Evolutionary conservation across 2,888 invertebrate genomes (phyloP), one percentile per base, ranked within the genome.

Genomic region (Rapana venosa): DNA sequence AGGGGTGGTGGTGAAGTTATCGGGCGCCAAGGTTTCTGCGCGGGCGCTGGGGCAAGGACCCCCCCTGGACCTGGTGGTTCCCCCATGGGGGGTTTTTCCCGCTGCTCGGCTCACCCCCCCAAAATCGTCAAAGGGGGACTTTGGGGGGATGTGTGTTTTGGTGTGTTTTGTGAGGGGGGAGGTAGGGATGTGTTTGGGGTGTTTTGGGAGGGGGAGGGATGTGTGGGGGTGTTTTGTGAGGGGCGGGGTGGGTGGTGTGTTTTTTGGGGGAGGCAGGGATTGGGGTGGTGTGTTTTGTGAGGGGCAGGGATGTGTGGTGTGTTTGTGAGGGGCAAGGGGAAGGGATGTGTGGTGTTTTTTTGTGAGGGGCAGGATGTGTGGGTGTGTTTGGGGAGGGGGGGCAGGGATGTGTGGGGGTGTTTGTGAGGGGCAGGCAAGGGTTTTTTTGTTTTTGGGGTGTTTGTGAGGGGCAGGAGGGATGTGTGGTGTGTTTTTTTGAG

Each of bases 51-150:
- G 97, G 97, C 87, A 97, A 97, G 13, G 94, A 95, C 90, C 90
- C 90, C n/a, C 90, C 5, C 92, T 95, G 22, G 97, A 97, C 0
- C 95, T 85, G 47, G 96, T n/a, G n/a, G n/a, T n/a, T n/a, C 97
- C 87, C 97, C 97, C 11, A 96, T 97, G 61, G 98, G 98, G 98
- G 94, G 97, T 98, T 32, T 97, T 97, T 92, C 95, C 95, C 98
- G n/a, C 96, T 98, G 87, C 96, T 97, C 87, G 97, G 0, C 95
- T 98, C 6, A 97, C 91, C 98, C 97, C 96, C 97, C 97, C 15
- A 97, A 97, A 94, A 97, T 98, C 93, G 97, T 97, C 84, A 94
- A 94, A 94, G 96, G 96, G 90, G 85, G n/a, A 0, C 6, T 11
- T 35, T 11, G 32, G 8, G 32, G 1, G 74, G n/a, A 4, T 22